Conservation (phyloP, 2,888 invertebrate genomes). For the Hemaris fuciformis region DNA sequence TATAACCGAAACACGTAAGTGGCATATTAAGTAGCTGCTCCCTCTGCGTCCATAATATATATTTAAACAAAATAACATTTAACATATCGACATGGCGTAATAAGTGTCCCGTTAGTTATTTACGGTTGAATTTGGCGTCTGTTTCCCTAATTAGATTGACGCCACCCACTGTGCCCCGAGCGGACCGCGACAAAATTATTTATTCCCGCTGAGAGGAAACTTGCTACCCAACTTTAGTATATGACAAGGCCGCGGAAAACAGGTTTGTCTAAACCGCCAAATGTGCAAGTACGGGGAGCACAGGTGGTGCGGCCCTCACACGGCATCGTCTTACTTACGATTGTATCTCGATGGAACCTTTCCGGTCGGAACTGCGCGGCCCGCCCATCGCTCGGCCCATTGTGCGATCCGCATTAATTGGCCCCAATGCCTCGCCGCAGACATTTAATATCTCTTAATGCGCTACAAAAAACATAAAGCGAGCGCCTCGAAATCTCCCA, state of each 20-base stretch:
- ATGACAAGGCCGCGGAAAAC: constrained; percentile 23
- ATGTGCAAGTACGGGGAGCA: constrained; percentile 34
- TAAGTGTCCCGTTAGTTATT: constrained; percentile 11
- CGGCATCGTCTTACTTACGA: constrained; percentile 61
- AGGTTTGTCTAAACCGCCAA: constrained; percentile 29
- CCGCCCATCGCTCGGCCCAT: constrained; percentile 62
- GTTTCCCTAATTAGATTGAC: constrained; percentile 41
- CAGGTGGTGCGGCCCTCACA: constrained; percentile 67
- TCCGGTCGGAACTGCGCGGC: constrained; percentile 77
- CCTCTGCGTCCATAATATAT: background rate
- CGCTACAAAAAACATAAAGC: constrained; percentile 60
- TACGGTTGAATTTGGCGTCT: constrained; percentile 15
- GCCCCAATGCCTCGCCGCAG: constrained; percentile 64
- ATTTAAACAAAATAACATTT: constrained; percentile 8
- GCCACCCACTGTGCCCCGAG: constrained; percentile 46
- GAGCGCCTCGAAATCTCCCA: constrained; percentile 59
- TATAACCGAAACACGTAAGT: constrained; percentile 2
- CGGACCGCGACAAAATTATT: constrained; percentile 30
- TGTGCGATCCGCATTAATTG: constrained; percentile 73
- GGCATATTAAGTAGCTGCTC: constrained; percentile 8
- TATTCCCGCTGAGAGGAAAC: constrained; percentile 15
- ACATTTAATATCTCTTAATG: constrained; percentile 72
- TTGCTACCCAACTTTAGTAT: constrained; percentile 22
- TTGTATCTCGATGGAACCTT: constrained; percentile 66
- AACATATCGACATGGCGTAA: constrained; percentile 11